These are phyloP conservation scores for Diaprepes abbreviatus DNA, from an alignment of 2,888 invertebrate genomes.

Conservation along the genomic window DNA sequence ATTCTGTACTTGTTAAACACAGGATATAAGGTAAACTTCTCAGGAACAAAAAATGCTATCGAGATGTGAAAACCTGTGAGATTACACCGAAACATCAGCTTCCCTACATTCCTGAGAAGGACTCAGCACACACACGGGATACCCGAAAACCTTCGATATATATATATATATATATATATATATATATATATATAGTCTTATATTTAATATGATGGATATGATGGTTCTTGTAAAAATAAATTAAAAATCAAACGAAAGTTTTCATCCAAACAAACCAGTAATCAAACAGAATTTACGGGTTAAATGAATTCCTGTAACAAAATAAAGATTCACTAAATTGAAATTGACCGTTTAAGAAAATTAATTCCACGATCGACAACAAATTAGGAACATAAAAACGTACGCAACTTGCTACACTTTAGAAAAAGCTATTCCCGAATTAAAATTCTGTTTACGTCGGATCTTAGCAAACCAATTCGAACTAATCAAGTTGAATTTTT, in stretches of 20 bases:
- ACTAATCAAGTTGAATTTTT: constrained; percentile 12
- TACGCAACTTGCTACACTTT: constrained; percentile 1
- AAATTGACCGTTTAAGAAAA: not conserved
- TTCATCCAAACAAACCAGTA: no score
- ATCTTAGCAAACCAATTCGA: constrained; percentile 2
- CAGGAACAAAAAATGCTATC: no score
- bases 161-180: no score
- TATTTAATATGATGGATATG: not conserved
- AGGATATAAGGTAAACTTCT: no score
- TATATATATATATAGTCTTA: no score
- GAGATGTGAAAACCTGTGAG: no score
- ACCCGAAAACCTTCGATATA: no score
- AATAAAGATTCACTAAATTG: not conserved
- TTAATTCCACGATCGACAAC: not conserved
- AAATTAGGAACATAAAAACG: not conserved
- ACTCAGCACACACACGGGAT: no score
- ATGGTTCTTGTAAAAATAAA: not conserved
- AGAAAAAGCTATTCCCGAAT: not conserved
- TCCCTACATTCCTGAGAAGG: no score
- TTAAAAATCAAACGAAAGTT: no score
- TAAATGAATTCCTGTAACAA: not conserved
- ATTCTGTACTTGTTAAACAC: no score
- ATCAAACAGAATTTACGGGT: not conserved
- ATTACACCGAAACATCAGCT: no score
- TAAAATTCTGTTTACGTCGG: constrained; percentile 8